phyloP scores from a whole-genome alignment of 2,113 vertebrate genomes.

The Pseudopipra pipra region DNA sequence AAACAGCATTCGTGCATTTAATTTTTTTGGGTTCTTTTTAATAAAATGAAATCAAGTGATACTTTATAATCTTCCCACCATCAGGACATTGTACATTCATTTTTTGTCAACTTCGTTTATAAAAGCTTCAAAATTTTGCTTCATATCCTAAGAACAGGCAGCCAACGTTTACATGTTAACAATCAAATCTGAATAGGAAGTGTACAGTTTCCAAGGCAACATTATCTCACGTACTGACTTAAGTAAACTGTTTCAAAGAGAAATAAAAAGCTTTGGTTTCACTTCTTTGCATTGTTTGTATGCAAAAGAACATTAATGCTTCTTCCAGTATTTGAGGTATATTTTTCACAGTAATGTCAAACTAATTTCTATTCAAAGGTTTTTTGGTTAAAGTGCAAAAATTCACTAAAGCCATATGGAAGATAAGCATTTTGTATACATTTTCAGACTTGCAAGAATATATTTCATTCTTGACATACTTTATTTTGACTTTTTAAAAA shows the following conservation, averaged over 20 bases:
- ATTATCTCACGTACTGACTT: not conserved
- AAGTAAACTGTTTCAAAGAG: not conserved
- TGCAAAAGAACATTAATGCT: not conserved
- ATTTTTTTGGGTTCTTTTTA: not conserved
- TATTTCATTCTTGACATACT: not conserved
- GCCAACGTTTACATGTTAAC: not conserved
- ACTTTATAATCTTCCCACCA: not conserved
- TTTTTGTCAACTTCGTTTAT: not conserved
- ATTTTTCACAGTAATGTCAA: conserved; percentile 24
- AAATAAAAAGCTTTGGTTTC: conserved; percentile 28
- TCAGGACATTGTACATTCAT: not conserved
- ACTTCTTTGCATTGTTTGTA: not conserved
- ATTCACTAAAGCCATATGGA: conserved; percentile 18
- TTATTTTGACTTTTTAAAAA: not conserved
- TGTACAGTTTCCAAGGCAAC: not conserved
- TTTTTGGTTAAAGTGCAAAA: conserved; percentile 66
- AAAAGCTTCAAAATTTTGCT: not conserved
- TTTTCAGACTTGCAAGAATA: conserved; percentile 5
- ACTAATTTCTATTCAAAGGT: conserved; percentile 22
- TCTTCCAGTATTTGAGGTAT: conserved; percentile 50
- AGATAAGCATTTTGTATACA: not conserved
- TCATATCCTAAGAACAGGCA: not conserved
- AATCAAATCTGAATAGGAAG: not conserved
- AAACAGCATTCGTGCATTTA: not conserved
- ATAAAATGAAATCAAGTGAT: not conserved